phyloP scores from a whole-genome alignment of 2,888 invertebrate genomes.

The Lordiphosa andalusiaca region DNA sequence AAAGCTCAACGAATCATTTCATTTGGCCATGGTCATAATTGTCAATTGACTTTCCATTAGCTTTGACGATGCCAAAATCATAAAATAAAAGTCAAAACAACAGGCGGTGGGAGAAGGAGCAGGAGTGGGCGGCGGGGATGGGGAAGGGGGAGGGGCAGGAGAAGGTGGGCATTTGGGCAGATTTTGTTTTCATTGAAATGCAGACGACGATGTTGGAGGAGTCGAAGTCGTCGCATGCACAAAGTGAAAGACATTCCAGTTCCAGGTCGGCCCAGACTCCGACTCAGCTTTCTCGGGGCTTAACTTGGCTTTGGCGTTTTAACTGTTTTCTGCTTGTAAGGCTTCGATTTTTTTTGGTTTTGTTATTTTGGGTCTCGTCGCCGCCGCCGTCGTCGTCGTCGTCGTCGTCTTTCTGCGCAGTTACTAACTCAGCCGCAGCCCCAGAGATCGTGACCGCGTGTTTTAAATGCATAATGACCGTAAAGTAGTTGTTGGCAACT shows the following conservation, averaged over 20 bases:
- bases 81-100: conserved; percentile 15
- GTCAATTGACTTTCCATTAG: conserved; percentile 78
- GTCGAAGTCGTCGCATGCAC: conserved; percentile 33
- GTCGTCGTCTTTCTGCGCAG: conserved; percentile 43
- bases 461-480: conserved; percentile 81
- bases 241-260: conserved; percentile 71
- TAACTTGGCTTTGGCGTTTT: conserved; percentile 22
- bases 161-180: conserved; percentile 41
- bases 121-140: conserved; percentile 8
- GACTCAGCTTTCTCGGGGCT: conserved; percentile 63
- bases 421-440: conserved; percentile 69
- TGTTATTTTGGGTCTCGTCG: conserved; percentile 31
- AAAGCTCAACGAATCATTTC: conserved; percentile 59
- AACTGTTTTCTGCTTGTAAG: conserved; percentile 36
- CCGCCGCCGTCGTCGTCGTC: conserved; percentile 19
- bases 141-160: conserved; percentile 5
- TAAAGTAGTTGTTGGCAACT: conserved; percentile 75
- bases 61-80: conserved; percentile 40
- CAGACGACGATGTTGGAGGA: conserved; percentile 34
- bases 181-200: conserved; percentile 69
- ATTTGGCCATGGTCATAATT: conserved; percentile 70
- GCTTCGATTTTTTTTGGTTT: conserved; percentile 46
- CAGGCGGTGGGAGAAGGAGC: conserved; percentile 16
- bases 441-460: conserved; percentile 80
- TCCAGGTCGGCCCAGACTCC: conserved; percentile 29